phyloP scores from a whole-genome alignment of 2,113 vertebrate genomes.

The Neotoma lepida region DNA sequence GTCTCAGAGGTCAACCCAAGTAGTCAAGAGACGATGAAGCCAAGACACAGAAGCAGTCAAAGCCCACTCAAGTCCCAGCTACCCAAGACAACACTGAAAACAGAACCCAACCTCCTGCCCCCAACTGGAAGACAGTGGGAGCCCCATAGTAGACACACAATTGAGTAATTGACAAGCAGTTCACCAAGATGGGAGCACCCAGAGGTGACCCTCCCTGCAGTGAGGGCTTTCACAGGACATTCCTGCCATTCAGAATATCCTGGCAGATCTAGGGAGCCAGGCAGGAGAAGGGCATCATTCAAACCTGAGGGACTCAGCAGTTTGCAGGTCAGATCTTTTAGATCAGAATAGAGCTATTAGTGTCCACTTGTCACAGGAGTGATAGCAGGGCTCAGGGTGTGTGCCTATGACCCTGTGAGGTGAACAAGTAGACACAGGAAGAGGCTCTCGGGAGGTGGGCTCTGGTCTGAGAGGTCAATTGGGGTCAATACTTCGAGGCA shows the following conservation, averaged over 20 bases:
- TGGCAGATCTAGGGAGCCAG: background rate
- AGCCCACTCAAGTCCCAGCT: background rate
- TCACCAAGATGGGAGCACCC: background rate
- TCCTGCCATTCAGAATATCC: background rate
- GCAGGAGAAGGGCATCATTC: background rate
- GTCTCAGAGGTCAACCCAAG: background rate
- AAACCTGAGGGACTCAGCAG: background rate
- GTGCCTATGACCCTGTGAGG: rapidly evolving
- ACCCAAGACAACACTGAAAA: background rate
- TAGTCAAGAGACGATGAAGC: background rate
- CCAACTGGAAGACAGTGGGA: background rate
- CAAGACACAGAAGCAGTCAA: background rate
- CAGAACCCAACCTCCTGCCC: background rate
- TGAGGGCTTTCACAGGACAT: rapidly evolving
- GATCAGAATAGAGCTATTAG: background rate
- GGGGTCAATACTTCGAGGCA: rapidly evolving
- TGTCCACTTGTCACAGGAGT: background rate
- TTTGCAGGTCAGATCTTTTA: background rate
- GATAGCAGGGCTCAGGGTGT: rapidly evolving
- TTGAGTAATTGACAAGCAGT: no score
- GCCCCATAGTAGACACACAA: background rate
- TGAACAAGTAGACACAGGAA: background rate
- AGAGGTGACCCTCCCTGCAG: background rate
- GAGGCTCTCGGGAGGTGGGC: background rate
- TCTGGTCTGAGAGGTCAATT: background rate